A percentile compares a stretch with the other conserved stretches of the same genome.
Conservation (phyloP, 37 sponge, comb jelly and placozoan genomes). For the Ianthella basta region DNA sequence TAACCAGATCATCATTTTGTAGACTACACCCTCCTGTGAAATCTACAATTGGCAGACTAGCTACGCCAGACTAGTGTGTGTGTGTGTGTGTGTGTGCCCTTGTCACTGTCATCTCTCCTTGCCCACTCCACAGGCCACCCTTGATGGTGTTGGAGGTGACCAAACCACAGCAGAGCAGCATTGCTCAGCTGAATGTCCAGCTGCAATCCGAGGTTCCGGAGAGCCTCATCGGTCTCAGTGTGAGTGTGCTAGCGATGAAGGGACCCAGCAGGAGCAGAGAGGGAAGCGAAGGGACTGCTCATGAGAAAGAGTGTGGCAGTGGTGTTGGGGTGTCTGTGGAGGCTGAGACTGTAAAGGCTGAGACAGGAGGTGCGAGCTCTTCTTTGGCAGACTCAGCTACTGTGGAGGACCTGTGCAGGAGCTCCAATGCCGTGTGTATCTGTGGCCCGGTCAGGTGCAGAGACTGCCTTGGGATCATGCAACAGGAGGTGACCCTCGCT, state of each 20-base stretch:
- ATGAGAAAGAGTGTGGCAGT: too few species aligned
- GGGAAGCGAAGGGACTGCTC: background rate
- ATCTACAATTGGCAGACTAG: too few species aligned
- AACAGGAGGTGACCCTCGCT: slow-evolving; percentile 16
- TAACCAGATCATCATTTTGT: too few species aligned
- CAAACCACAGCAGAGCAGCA: background rate
- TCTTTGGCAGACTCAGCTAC: background rate
- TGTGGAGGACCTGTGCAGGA: background rate
- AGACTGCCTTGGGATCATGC: slow-evolving; percentile 47
- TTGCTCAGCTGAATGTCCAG: slow-evolving; percentile 41
- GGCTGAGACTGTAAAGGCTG: background rate
- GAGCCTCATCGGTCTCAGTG: slow-evolving; percentile 14
- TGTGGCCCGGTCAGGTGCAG: slow-evolving; percentile 61
- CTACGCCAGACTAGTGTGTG: background rate
- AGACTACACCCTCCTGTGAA: too few species aligned
- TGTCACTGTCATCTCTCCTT: background rate
- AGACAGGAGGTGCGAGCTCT: background rate
- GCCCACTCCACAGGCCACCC: background rate
- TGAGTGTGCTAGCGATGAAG: background rate
- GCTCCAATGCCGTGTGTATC: background rate
- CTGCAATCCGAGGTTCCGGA: slow-evolving; percentile 36
- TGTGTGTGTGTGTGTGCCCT: background rate
- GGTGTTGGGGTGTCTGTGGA: slow-evolving; percentile 35
- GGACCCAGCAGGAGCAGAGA: too few species aligned
- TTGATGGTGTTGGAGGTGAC: background rate